Evolutionary conservation across 2,797 vertebrate genomes (phyloP).

Genomic region (Platalea minor): DNA sequence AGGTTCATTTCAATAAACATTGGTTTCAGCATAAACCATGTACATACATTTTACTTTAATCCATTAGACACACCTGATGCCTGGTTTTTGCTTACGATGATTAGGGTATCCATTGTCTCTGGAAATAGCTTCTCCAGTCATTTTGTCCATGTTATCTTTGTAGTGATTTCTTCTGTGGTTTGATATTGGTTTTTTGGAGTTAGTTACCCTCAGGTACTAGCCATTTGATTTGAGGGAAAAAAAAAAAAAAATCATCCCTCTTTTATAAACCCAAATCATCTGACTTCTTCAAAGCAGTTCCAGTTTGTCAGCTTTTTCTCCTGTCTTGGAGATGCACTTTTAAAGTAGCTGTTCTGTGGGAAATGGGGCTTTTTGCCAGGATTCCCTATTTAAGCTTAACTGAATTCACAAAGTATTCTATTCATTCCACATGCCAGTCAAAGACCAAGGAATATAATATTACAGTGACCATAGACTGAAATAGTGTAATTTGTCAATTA

Average conservation of each 20-base stretch:
- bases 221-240: fast-evolving
- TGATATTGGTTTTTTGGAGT: background rate
- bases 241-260: background rate
- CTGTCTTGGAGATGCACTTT: background rate
- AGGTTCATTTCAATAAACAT: background rate
- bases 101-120: background rate
- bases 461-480: background rate
- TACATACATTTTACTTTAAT: background rate
- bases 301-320: background rate
- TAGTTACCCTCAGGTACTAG: background rate
- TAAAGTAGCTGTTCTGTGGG: background rate
- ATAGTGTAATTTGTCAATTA: background rate
- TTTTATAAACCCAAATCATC: background rate
- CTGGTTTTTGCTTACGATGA: background rate
- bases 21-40: background rate
- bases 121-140: background rate
- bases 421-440: background rate
- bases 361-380: background rate
- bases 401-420: background rate
- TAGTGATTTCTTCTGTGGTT: background rate
- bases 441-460: background rate
- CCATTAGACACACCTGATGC: background rate
- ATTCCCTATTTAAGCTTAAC: background rate
- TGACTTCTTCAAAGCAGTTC: background rate
- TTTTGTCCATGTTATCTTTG: background rate